Evolutionary conservation across 35 echinoderm and acorn worm genomes (phyloP).

Genomic region (Ptychodera flava): DNA sequence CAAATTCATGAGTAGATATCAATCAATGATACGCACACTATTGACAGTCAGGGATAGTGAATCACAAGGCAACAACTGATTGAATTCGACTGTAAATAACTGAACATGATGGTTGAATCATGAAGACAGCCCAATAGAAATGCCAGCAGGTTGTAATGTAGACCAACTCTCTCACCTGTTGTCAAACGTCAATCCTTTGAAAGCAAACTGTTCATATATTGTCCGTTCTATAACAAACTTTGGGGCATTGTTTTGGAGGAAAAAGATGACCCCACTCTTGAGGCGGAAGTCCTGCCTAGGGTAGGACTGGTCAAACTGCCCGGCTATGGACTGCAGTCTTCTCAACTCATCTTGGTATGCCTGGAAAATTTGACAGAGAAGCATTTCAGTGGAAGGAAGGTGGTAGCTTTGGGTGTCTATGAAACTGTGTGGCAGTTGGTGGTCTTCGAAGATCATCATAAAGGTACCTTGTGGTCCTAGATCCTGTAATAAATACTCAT

Average conservation of each 20-base stretch:
- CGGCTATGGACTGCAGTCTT: slow-evolving; percentile 26
- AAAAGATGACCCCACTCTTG: slow-evolving; percentile 48
- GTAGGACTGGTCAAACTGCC: background rate
- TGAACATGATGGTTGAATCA: background rate
- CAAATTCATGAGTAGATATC: no score
- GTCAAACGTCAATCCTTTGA: slow-evolving; percentile 51
- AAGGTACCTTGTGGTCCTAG: no score
- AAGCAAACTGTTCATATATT: slow-evolving; percentile 69
- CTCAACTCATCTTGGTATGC: slow-evolving; percentile 32
- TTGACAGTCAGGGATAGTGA: no score
- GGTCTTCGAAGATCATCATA: no score
- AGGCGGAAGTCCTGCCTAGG: slow-evolving; percentile 39
- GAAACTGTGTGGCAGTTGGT: no score
- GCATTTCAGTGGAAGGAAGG: no score
- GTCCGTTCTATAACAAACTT: slow-evolving; percentile 51
- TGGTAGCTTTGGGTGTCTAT: no score
- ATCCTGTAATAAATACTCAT: no score
- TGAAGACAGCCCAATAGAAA: background rate
- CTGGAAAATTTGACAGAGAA: slow-evolving; percentile 2
- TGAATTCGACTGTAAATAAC: background rate
- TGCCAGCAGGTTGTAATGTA: background rate
- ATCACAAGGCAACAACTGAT: background rate
- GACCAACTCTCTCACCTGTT: slow-evolving; percentile 28
- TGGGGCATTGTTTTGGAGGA: slow-evolving; percentile 53
- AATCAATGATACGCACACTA: no score